These are phyloP conservation scores for Nebria salina DNA, from an alignment of 2,888 invertebrate genomes.

Conservation along the genomic window DNA sequence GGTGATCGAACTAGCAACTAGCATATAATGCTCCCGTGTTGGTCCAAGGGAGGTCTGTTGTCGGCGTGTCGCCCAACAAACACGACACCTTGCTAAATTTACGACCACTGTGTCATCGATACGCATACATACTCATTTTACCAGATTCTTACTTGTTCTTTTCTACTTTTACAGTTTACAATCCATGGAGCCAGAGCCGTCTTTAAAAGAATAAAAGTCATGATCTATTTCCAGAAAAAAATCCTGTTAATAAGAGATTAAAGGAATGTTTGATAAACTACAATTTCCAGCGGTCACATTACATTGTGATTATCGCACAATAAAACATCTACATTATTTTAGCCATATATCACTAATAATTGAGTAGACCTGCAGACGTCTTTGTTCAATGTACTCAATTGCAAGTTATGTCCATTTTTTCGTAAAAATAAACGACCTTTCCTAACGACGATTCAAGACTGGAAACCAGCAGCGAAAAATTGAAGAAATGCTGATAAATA, in stretches of 20 bases:
- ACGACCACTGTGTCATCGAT: conserved; percentile 36
- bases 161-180: not conserved
- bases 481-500: conserved; percentile 29
- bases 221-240: not conserved
- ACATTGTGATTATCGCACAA: too few species aligned
- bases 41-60: conserved; percentile 24
- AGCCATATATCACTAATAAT: too few species aligned
- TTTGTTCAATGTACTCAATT: not conserved
- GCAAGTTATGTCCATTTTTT: conserved; percentile 5
- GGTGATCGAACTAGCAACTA: conserved; percentile 3
- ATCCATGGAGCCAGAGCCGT: not conserved
- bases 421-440: conserved; percentile 10
- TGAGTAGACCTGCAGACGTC: not conserved
- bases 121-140: not conserved
- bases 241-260: not conserved
- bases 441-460: not conserved
- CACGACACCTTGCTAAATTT: conserved; percentile 38
- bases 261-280: not conserved
- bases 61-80: conserved; percentile 28
- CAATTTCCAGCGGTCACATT: too few species aligned
- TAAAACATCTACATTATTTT: too few species aligned
- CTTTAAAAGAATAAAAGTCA: not conserved
- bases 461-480: conserved; percentile 2
- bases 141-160: conserved; percentile 7
- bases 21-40: not conserved